These are phyloP conservation scores for Camponotus pennsylvanicus DNA, from an alignment of 1,140 invertebrate genomes.

Conservation along the genomic window DNA sequence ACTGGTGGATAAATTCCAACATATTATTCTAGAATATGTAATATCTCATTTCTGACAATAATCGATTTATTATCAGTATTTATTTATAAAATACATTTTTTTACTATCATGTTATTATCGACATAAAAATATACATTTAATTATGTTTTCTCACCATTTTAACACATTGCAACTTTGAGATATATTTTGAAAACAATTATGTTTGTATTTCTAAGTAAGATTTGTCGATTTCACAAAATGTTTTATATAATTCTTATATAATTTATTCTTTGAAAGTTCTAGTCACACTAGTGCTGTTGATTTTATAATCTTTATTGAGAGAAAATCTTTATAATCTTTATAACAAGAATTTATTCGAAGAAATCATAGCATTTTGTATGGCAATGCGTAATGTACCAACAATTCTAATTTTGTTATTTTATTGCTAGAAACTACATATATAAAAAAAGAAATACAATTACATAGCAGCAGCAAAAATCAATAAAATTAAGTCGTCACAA, in stretches of 20 bases:
- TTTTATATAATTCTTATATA: not conserved
- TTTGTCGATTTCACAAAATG: not conserved
- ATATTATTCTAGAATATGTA: constrained; percentile 17
- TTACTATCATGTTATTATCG: not conserved
- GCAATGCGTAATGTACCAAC: not conserved
- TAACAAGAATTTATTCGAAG: not conserved
- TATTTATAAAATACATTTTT: constrained; percentile 23
- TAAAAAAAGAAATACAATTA: not conserved
- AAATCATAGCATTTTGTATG: not conserved
- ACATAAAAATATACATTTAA: not conserved
- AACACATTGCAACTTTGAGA: not conserved
- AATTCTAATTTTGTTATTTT: not conserved
- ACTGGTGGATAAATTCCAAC: not conserved
- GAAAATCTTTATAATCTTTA: too few species aligned
- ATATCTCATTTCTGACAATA: not conserved
- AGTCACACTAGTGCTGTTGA: constrained; percentile 45
- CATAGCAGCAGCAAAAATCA: not conserved
- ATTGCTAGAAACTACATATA: not conserved
- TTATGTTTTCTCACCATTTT: not conserved
- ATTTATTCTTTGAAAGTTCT: constrained; percentile 32
- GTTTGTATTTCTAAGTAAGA: not conserved
- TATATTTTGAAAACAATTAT: not conserved
- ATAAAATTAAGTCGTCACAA: not conserved
- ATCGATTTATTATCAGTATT: constrained; percentile 5
- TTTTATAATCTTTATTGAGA: constrained; percentile 17